Evolutionary conservation across 2,113 vertebrate genomes (phyloP).

Genomic region (Scytalopus superciliaris): DNA sequence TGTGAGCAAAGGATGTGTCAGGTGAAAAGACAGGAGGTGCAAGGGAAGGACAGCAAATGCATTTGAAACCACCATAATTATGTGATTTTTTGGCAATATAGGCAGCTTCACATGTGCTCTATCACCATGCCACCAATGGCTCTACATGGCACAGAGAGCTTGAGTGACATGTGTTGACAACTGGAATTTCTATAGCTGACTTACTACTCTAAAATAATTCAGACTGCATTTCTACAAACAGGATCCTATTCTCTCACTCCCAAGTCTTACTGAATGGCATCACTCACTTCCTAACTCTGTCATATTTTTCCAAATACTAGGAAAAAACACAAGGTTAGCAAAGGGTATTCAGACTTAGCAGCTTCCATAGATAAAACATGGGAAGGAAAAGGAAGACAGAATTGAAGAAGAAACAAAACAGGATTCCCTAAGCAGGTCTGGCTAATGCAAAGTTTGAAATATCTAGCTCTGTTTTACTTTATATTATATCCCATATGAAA

Average conservation of each 20-base stretch:
- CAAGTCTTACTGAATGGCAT: neutral
- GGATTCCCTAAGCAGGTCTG: neutral
- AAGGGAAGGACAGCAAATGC: neutral
- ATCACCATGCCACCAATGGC: fast-evolving
- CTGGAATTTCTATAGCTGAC: neutral
- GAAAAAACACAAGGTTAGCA: neutral
- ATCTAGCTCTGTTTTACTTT: neutral
- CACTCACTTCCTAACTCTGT: neutral
- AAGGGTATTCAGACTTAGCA: neutral
- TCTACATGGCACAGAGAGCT: neutral
- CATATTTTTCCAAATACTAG: neutral
- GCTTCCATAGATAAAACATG: neutral
- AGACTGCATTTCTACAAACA: neutral
- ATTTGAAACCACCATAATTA: neutral
- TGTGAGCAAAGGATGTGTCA: neutral
- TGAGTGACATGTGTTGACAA: fast-evolving
- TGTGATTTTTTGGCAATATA: neutral
- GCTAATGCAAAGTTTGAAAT: neutral
- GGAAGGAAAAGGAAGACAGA: neutral
- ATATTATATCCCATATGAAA: neutral
- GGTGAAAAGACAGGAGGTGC: neutral
- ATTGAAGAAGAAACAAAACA: neutral
- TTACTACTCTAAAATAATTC: neutral
- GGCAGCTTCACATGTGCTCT: neutral
- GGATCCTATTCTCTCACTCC: neutral